Evolutionary conservation across 2,113 vertebrate species (phyloP).

Genomic region (Mesembrinibis cayennensis): DNA sequence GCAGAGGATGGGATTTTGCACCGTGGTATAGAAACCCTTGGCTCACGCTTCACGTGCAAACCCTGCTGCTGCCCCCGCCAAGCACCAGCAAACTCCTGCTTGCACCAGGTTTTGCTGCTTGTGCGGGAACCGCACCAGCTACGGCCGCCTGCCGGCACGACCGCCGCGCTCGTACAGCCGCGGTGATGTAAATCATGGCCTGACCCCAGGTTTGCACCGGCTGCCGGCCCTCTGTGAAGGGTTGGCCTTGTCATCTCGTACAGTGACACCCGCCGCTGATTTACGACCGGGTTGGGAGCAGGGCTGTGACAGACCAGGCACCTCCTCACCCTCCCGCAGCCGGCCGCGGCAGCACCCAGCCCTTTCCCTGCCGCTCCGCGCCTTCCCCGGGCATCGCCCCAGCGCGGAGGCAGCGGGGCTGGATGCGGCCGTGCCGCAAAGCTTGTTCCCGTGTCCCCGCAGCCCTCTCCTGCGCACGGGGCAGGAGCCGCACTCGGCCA

Average conservation of each 20-base stretch:
- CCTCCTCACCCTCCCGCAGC: not conserved
- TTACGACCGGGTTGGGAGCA: not conserved
- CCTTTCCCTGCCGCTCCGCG: not conserved
- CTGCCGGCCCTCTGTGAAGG: not conserved
- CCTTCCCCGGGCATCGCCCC: not conserved
- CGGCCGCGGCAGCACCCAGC: fast-evolving
- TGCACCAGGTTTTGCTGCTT: not conserved
- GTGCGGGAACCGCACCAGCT: fast-evolving
- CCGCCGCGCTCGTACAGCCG: fast-evolving
- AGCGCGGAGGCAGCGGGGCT: fast-evolving
- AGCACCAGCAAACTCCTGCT: not conserved
- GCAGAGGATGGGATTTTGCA: not conserved
- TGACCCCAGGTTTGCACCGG: not conserved
- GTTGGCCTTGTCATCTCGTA: not conserved
- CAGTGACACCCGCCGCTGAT: not conserved
- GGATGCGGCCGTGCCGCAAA: fast-evolving
- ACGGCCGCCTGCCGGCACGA: not conserved
- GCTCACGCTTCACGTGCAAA: not conserved
- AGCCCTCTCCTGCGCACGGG: not conserved
- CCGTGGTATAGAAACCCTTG: fast-evolving
- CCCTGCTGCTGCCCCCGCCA: too few relatives aligned
- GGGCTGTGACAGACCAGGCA: not conserved
- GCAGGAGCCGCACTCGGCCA: not conserved
- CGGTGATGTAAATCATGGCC: not conserved
- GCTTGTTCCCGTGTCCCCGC: fast-evolving